Percentiles rank a stretch among this genome's conserved stretches.
phyloP scores from a whole-genome alignment of 1,140 invertebrate genomes.

The Drosophila pseudoobscura region DNA sequence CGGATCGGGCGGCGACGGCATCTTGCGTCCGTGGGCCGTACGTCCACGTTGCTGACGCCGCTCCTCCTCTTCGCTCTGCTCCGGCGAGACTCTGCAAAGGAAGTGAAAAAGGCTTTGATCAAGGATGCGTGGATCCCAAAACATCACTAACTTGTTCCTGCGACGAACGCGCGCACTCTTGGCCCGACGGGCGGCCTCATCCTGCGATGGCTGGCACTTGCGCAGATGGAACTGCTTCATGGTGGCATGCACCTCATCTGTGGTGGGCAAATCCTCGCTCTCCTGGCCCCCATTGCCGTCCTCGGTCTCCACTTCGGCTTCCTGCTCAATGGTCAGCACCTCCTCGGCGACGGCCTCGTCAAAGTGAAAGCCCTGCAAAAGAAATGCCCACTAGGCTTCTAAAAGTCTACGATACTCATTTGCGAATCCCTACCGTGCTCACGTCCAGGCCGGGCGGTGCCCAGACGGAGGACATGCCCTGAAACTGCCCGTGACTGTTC shows the following conservation, averaged over 20 bases:
- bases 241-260: slow-evolving; percentile 78
- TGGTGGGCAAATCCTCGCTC: slow-evolving; percentile 75
- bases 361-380: slow-evolving; percentile 57
- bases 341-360: slow-evolving; percentile 72
- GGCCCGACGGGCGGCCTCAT: slow-evolving; percentile 72
- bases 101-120: neutral
- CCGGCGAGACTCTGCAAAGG: slow-evolving; percentile 57
- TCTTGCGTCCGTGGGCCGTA: slow-evolving; percentile 70
- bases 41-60: slow-evolving; percentile 34
- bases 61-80: slow-evolving; percentile 52
- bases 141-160: slow-evolving; percentile 64
- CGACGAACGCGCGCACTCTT: slow-evolving; percentile 74
- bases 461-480: slow-evolving; percentile 69
- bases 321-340: slow-evolving; percentile 74
- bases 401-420: neutral
- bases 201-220: slow-evolving; percentile 73
- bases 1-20: slow-evolving; percentile 85
- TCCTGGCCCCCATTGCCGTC: slow-evolving; percentile 61
- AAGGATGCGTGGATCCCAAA: too few relatives aligned
- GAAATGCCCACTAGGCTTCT: too few relatives aligned
- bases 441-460: slow-evolving; percentile 54
- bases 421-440: slow-evolving; percentile 46
- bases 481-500: slow-evolving; percentile 27
- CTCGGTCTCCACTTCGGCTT: slow-evolving; percentile 78
- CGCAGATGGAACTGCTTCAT: slow-evolving; percentile 81